Base-by-base conservation (phyloP, 2,888 invertebrate genomes). In the Sphaerophoria taeniata region DNA sequence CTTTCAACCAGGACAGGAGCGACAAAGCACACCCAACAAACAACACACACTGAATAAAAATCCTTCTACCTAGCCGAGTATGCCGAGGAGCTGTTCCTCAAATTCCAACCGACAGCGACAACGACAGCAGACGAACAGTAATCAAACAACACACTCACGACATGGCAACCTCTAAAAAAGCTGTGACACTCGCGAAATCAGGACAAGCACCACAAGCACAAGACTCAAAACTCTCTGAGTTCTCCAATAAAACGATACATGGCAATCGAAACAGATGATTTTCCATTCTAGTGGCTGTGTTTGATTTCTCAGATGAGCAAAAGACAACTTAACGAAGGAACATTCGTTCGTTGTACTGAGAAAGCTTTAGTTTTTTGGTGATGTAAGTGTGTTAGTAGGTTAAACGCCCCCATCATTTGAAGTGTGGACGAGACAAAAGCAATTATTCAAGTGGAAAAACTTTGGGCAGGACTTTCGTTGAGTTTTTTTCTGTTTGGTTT, bases 351-450 rank as follows among this genome's bases (percentile, higher is more conserved):
- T 55, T 78, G 45, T 75, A 56, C n/a, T 33, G 70, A 73, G 69
- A 69, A 85, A 81, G 72, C 70, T 78, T 51, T 36, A 24, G 24
- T 55, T 36, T 16, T 34, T 24, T 6, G 5, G 6, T 11, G 24
- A 24, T 85, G 70, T 4, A 53, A 56, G 9, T 69, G 85, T 85
- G 63, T 85, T 81, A 85, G 85, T 85, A 85, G 85, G 85, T 85
- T 85, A 85, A 85, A 76, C 85, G 85, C 85, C 85, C 81, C 85
- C 85, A 85, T 77, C 69, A 81, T 85, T 77, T 70, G 47, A 81
- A 81, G 85, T 76, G 76, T 60, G 85, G 81, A 81, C 58, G 70
- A 73, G 81, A 77, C 81, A 77, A 81, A 81, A 77, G 85, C 85
- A 73, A 81, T 85, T 69, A 81, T 81, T 85, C 70, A 77, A 73